Evolutionary conservation across 2,797 vertebrate species (phyloP).

Genomic region (Sparidentex hasta): DNA sequence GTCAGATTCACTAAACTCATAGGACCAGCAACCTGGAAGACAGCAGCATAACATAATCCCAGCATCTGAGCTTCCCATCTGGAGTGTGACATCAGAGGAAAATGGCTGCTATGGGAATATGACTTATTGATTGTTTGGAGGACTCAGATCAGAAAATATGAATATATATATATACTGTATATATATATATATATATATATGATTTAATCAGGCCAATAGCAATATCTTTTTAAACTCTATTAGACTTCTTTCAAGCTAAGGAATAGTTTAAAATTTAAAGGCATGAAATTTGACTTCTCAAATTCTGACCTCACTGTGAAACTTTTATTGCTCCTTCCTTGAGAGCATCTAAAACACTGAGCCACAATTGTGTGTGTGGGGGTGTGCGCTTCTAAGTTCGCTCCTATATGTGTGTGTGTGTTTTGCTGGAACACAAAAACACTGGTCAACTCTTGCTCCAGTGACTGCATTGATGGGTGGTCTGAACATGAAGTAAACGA

Average conservation of each 20-base stretch:
- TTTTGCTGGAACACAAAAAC: slow-evolving; percentile 5
- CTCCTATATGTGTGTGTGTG: background rate
- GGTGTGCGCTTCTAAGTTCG: background rate
- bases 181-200: background rate
- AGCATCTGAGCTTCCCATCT: too few species aligned
- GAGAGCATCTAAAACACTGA: background rate
- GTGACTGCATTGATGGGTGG: slow-evolving; percentile 30
- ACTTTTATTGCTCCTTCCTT: background rate
- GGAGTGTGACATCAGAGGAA: too few species aligned
- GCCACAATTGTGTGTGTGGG: background rate
- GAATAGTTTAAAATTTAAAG: background rate
- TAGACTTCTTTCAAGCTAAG: background rate
- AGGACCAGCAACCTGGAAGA: too few species aligned
- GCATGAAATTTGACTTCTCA: background rate
- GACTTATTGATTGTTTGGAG: background rate
- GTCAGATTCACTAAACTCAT: too few species aligned
- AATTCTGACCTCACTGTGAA: background rate
- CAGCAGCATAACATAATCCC: too few species aligned
- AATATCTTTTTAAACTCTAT: too few species aligned
- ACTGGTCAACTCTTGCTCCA: background rate
- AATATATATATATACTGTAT: too few species aligned
- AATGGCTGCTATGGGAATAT: too few species aligned
- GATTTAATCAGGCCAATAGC: background rate
- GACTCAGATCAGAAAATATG: background rate
- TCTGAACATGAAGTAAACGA: slow-evolving; percentile 45